phyloP scores from a whole-genome alignment of 2,797 vertebrate genomes.

The Hephaestus fuliginosus region DNA sequence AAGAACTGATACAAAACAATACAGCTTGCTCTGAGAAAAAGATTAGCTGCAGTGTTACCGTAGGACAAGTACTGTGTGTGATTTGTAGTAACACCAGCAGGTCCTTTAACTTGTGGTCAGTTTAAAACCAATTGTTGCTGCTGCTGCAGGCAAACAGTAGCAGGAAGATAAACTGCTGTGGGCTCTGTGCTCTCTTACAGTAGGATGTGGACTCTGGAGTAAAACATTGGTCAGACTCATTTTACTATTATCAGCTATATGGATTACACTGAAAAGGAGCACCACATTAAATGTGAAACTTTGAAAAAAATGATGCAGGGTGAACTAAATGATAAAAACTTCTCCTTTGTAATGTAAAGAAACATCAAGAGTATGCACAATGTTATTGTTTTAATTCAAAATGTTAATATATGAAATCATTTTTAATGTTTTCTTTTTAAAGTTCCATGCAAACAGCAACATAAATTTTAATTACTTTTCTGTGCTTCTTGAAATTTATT shows the following conservation, averaged over 20 bases:
- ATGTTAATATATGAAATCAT: background rate
- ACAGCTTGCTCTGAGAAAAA: background rate
- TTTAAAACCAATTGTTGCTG: conserved; percentile 12
- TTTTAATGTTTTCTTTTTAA: background rate
- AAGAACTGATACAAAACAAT: too few relatives aligned
- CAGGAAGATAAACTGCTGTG: conserved; percentile 41
- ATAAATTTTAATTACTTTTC: too few relatives aligned
- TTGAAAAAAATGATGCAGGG: background rate
- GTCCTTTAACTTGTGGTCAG: conserved; percentile 5
- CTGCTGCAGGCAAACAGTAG: background rate
- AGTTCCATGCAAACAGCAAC: background rate
- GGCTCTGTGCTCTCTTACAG: background rate
- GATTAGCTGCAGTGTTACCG: background rate
- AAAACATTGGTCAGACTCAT: background rate
- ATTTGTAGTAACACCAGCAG: background rate
- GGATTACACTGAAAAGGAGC: background rate
- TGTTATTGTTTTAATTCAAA: background rate
- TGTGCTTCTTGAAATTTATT: background rate
- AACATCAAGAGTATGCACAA: background rate
- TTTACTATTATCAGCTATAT: conserved; percentile 2
- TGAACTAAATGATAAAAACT: background rate
- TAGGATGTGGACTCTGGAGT: background rate
- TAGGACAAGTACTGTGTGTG: background rate
- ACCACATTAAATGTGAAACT: background rate
- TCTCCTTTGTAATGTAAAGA: background rate